These are phyloP conservation scores for Ibidorhyncha struthersii DNA, from an alignment of 2,113 vertebrate species.

Conservation along the genomic window DNA sequence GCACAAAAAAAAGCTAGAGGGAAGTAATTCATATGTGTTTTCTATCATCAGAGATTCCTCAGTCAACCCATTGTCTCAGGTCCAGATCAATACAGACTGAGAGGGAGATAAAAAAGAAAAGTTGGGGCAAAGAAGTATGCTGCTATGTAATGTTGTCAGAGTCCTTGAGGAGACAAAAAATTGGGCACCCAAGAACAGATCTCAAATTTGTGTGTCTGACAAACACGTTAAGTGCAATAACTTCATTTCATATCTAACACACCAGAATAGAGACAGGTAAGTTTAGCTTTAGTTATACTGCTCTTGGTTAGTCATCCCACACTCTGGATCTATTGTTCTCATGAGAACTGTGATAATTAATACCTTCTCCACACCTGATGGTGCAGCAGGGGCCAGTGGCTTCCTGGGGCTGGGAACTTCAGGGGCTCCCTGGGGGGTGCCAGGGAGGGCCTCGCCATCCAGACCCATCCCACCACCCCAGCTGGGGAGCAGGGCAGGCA, in stretches of 20 bases:
- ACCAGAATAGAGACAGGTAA: neutral
- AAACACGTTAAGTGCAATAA: accelerated
- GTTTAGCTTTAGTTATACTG: neutral
- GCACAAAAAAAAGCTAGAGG: neutral
- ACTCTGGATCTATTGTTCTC: neutral
- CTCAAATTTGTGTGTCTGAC: neutral
- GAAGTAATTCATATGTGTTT: neutral
- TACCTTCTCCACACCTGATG: accelerated
- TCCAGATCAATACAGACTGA: neutral
- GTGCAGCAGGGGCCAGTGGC: accelerated
- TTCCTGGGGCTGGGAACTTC: neutral
- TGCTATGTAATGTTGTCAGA: neutral
- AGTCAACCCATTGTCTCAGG: neutral
- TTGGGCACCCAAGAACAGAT: neutral
- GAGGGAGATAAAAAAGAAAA: neutral
- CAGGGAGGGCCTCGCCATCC: neutral
- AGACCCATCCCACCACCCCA: neutral
- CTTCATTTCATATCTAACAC: neutral
- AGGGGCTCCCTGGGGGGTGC: accelerated
- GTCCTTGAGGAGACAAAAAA: neutral
- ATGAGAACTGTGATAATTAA: neutral
- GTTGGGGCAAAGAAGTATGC: neutral
- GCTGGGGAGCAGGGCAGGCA: neutral
- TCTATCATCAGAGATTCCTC: neutral
- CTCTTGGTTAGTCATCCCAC: neutral